phyloP scores from a whole-genome alignment of 2,888 invertebrate species.

The Xestoiulus laeticollis region DNA sequence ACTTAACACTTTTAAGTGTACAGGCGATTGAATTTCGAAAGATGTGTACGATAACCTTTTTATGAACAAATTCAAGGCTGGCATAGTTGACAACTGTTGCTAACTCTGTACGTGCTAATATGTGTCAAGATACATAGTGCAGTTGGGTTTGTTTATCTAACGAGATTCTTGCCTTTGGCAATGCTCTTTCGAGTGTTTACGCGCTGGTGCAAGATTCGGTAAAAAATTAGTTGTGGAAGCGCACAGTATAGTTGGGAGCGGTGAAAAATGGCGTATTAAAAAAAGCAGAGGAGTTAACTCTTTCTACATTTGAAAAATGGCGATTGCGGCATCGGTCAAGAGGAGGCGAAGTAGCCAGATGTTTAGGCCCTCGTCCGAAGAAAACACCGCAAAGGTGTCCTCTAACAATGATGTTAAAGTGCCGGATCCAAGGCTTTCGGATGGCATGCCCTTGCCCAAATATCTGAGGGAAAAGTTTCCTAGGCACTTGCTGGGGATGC shows the following conservation, averaged over 20 bases:
- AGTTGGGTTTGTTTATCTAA: background rate
- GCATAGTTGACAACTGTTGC: background rate
- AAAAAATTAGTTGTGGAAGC: background rate
- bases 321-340: background rate
- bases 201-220: background rate
- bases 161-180: background rate
- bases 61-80: background rate
- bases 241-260: background rate
- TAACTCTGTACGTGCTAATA: background rate
- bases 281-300: background rate
- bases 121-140: background rate
- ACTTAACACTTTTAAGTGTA: background rate
- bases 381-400: background rate
- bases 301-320: background rate
- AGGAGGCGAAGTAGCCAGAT: background rate
- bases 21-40: background rate
- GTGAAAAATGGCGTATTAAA: background rate
- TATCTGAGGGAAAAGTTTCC: slow-evolving; percentile 36
- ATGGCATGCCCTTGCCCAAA: slow-evolving; percentile 46
- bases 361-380: background rate
- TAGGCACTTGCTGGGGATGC: slow-evolving; percentile 12
- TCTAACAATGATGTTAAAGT: background rate
- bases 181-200: background rate
- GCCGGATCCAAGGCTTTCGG: slow-evolving; percentile 34
- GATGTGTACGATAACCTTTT: background rate